These are phyloP conservation scores for Nasonia vitripennis DNA, from an alignment of 1,140 invertebrate genomes.

Conservation along the genomic window DNA sequence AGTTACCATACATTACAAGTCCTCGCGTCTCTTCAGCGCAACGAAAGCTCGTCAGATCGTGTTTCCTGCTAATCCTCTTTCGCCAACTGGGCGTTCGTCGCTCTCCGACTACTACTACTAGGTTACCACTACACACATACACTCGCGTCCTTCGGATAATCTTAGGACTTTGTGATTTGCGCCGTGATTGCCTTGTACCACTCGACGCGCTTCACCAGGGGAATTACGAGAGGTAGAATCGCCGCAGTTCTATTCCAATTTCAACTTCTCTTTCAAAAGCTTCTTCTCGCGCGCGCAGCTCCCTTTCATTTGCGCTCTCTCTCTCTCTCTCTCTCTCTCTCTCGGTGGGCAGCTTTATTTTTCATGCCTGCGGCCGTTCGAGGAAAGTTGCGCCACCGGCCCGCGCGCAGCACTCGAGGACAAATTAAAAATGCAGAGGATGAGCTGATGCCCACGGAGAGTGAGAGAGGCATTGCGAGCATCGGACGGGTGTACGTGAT, in stretches of 20 bases:
- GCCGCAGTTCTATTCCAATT: conserved; percentile 12
- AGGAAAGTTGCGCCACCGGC: not conserved
- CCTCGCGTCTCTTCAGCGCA: not conserved
- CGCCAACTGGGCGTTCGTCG: not conserved
- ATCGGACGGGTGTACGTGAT: not conserved
- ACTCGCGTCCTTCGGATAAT: conserved; percentile 5
- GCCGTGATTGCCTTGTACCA: conserved; percentile 7
- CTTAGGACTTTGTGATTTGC: conserved; percentile 38
- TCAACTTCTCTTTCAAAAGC: conserved; percentile 16
- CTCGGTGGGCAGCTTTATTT: not conserved
- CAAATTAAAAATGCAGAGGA: conserved; percentile 29
- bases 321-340: too few species aligned
- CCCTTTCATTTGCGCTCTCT: not conserved
- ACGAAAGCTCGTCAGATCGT: not conserved
- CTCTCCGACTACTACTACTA: not conserved
- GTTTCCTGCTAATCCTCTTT: not conserved
- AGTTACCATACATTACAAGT: too few species aligned
- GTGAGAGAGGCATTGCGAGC: not conserved
- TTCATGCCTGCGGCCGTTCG: not conserved
- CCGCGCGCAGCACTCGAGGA: not conserved
- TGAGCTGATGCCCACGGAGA: not conserved
- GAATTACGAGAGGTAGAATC: conserved; percentile 18
- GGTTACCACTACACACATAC: too few species aligned
- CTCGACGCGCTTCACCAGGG: not conserved
- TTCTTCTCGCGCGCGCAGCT: not conserved